Base-by-base conservation (phyloP, 2,797 vertebrate genomes). In the Pantherophis alleghaniensis region DNA sequence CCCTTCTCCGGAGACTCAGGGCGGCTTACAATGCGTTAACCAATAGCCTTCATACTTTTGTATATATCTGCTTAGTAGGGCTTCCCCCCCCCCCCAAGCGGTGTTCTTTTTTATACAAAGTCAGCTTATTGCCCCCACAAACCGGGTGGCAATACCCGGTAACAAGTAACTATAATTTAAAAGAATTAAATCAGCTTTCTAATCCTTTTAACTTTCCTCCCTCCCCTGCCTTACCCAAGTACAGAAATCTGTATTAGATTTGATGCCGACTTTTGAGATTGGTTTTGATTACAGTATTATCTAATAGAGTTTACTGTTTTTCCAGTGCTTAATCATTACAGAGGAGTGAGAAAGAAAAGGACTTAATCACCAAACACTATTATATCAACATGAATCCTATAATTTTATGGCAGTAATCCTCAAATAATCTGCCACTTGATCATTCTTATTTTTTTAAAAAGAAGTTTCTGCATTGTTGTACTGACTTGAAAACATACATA, bases 241-340 rank as follows among this genome's bases (percentile, higher is more conserved):
- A 14, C 42, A 18, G 18, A 37, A 32, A 26, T 20, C 16, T 63
- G 3, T 51, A 59, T 61, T 92, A 26, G 63, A 55, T 61, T 86
- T 93, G 93, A 94, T 87, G 59, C 20, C 69, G 91, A 93, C 92
- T 95, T 37, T 63, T 86, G 94, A 87, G 93, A 94, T 92, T 93
- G 91, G 86, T 37, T 74, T 69, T 95, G 83, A 42, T 95, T 87
- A 94, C n/a, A 83, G 22, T 91, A 92, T 90, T 88, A 60, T 56
- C 61, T 18, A 88, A 74, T 24, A 24, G n/a, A 55, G 88, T 94
- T 96, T 95, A 91, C 90, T 95, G 93, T 94, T 94, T 94, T 95
- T 90, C 92, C 91, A 91, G 93, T 90, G 92, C 51, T 90, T 92
- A 59, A 90, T 90, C 32, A 90, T 90, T 53, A 61, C 42, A 94